phyloP scores from a whole-genome alignment of 1,140 invertebrate species.

The Neodiprion pinetum region DNA sequence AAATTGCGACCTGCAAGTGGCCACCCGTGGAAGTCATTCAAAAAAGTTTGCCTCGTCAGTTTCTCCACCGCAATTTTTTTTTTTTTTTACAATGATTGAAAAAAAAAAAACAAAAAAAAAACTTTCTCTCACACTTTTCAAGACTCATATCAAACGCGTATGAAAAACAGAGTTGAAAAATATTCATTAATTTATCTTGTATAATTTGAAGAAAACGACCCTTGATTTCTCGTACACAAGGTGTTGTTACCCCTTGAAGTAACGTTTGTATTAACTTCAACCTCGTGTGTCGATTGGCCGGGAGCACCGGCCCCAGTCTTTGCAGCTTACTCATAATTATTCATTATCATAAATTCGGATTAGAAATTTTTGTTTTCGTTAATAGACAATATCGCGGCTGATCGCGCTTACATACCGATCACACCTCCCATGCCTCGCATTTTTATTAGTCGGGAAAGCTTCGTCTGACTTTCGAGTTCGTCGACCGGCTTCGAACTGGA shows the following conservation, averaged over 20 bases:
- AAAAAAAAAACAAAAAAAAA: not conserved
- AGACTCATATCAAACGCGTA: not conserved
- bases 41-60: too few relatives aligned
- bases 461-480: not conserved
- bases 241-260: too few relatives aligned
- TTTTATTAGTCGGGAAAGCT: not conserved
- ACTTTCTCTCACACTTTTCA: not conserved
- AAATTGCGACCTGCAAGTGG: too few relatives aligned
- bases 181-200: not conserved
- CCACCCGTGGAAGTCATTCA: too few relatives aligned
- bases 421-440: not conserved
- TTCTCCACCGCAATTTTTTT: too few relatives aligned
- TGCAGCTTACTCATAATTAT: not conserved
- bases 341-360: constrained; percentile 52
- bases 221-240: too few relatives aligned
- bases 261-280: too few relatives aligned
- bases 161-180: not conserved
- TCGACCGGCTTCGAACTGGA: not conserved
- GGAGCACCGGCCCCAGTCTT: not conserved
- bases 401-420: not conserved
- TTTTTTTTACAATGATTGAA: too few relatives aligned
- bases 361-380: constrained; percentile 53
- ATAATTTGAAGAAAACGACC: too few relatives aligned
- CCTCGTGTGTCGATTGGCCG: too few relatives aligned
- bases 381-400: constrained; percentile 47